Percentiles rank a stretch among this genome's conserved stretches.
These are phyloP conservation scores for Periphyllus acericola DNA, from an alignment of 2,888 invertebrate species.

Conservation along the genomic window DNA sequence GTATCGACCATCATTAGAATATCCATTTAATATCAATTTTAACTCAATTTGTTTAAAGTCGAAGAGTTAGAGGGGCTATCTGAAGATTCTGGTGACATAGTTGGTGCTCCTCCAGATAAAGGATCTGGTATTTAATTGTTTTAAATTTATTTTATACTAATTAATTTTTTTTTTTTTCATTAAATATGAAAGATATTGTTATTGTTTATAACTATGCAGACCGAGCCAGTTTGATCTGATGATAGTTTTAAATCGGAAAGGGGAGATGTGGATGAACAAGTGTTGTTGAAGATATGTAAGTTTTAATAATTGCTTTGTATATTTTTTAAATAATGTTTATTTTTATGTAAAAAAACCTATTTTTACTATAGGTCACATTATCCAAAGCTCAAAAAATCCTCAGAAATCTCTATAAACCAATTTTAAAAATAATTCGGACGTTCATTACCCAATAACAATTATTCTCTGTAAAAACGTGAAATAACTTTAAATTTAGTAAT, in stretches of 20 bases:
- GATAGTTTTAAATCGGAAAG: conserved; percentile 45
- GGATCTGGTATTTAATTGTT: conserved; percentile 19
- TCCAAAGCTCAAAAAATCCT: conserved; percentile 65
- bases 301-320: neutral
- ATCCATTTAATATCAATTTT: no score
- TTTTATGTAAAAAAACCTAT: no score
- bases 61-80: conserved; percentile 67
- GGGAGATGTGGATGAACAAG: conserved; percentile 2
- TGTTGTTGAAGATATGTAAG: conserved; percentile 44
- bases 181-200: neutral
- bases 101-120: conserved; percentile 66
- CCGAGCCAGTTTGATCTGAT: conserved; percentile 32
- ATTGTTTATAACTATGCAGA: neutral
- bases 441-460: no score
- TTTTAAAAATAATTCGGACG: no score
- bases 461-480: no score
- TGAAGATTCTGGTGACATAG: conserved; percentile 66
- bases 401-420: conserved; percentile 69
- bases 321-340: neutral
- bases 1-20: no score
- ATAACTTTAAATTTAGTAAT: no score
- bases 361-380: conserved; percentile 63
- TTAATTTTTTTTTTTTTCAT: neutral
- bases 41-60: conserved; percentile 65
- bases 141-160: neutral